Evolutionary conservation across 2,888 invertebrate genomes (phyloP).

Genomic region (Meloe dianella): DNA sequence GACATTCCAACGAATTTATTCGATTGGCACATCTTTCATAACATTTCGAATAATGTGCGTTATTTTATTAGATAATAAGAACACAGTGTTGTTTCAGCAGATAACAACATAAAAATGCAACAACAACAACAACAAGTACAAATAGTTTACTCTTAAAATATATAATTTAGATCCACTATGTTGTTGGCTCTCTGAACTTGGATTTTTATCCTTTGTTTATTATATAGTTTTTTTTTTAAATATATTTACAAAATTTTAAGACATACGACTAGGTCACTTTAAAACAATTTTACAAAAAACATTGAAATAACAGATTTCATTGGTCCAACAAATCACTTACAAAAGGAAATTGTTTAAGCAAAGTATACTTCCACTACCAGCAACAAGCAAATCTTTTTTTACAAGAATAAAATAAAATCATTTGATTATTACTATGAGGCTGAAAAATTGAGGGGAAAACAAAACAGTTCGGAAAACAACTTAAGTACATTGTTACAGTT

Average conservation of each 20-base stretch:
- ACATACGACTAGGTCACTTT: slow-evolving; percentile 48
- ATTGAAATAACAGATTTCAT: slow-evolving; percentile 42
- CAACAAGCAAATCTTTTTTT: slow-evolving; percentile 28
- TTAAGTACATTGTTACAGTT: slow-evolving; percentile 7
- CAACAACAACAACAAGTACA: slow-evolving; percentile 33
- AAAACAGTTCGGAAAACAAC: slow-evolving; percentile 17
- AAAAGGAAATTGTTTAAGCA: slow-evolving; percentile 31
- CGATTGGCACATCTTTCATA: not conserved
- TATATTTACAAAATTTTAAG: slow-evolving; percentile 39
- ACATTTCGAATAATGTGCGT: not conserved
- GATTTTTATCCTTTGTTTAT: not conserved
- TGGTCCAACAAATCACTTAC: slow-evolving; percentile 53
- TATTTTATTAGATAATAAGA: not conserved
- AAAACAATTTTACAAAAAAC: slow-evolving; percentile 31
- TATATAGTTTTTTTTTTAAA: not conserved
- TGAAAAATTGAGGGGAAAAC: slow-evolving; percentile 3
- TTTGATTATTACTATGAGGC: not conserved
- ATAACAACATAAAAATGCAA: slow-evolving; percentile 43
- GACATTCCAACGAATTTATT: not conserved
- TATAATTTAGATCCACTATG: slow-evolving; percentile 18
- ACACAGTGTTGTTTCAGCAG: slow-evolving; percentile 29
- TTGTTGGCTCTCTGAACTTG: not conserved
- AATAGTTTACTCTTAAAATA: slow-evolving; percentile 45
- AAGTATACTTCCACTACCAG: slow-evolving; percentile 38
- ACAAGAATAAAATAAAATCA: slow-evolving; percentile 17